Conservation (phyloP, 2,113 vertebrate genomes). For the Takifugu flavidus region DNA sequence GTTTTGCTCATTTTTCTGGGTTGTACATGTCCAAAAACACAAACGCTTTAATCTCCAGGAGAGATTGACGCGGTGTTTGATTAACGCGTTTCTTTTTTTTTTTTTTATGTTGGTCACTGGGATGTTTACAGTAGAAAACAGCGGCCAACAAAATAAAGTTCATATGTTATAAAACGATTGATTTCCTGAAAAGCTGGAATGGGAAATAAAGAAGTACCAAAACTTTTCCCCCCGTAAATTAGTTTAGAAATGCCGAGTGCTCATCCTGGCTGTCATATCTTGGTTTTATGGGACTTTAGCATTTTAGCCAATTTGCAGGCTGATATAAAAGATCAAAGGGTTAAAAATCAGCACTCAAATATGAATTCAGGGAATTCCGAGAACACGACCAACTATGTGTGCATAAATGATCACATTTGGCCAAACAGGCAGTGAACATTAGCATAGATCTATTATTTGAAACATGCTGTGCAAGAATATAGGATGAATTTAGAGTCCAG, state of each 20-base stretch:
- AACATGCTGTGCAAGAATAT: conserved; percentile 18
- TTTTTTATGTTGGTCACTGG: conserved; percentile 14
- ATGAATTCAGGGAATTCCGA: conserved; percentile 76
- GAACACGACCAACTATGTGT: conserved; percentile 35
- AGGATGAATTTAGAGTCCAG: conserved; percentile 17
- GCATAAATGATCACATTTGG: conserved; percentile 54
- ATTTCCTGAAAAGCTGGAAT: conserved; percentile 37
- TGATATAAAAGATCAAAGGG: neutral
- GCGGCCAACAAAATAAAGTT: conserved; percentile 12
- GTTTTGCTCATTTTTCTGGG: conserved; percentile 29
- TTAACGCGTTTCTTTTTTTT: conserved; percentile 21
- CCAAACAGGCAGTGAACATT: conserved; percentile 40
- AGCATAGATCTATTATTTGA: conserved; percentile 33
- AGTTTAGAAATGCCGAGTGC: conserved; percentile 46
- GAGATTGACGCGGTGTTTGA: conserved; percentile 52
- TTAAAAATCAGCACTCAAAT: conserved; percentile 55
- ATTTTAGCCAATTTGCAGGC: conserved; percentile 16
- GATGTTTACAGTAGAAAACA: conserved; percentile 27
- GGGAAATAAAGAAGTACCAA: conserved; percentile 49
- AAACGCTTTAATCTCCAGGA: conserved; percentile 57
- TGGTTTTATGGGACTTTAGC: conserved; percentile 24
- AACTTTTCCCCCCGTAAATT: conserved; percentile 45
- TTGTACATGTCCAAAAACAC: neutral
- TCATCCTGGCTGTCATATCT: conserved; percentile 34
- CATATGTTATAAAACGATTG: conserved; percentile 18